These are phyloP conservation scores for Minunthozetes semirufus DNA, from an alignment of 2,888 invertebrate species.

Conservation along the genomic window DNA sequence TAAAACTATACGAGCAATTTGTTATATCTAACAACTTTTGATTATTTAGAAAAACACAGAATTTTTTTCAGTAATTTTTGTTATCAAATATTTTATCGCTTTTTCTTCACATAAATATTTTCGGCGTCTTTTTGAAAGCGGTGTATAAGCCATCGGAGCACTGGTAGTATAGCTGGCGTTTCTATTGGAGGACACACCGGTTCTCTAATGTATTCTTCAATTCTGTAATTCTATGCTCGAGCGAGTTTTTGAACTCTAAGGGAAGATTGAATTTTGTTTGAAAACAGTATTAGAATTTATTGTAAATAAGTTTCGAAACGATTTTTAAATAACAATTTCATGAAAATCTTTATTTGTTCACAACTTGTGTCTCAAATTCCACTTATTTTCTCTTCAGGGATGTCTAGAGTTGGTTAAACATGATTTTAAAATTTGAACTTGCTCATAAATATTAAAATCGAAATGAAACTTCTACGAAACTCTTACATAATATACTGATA, in stretches of 20 bases:
- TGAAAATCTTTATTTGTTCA: not conserved
- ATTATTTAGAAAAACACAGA: not conserved
- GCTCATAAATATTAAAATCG: no score
- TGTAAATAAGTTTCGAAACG: not conserved
- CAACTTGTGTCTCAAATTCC: no score
- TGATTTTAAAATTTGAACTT: no score
- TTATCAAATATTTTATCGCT: not conserved
- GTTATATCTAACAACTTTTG: no score
- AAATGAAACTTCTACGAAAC: no score
- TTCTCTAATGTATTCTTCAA: constrained; percentile 92
- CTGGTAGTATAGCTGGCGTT: not conserved
- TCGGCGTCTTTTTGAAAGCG: not conserved
- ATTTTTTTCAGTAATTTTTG: not conserved
- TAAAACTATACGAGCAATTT: no score
- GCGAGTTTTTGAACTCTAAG: constrained; percentile 92
- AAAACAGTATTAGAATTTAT: not conserved
- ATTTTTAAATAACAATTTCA: no score
- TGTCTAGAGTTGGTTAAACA: no score
- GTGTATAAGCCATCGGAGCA: not conserved
- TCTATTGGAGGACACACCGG: constrained; percentile 54
- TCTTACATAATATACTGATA: no score
- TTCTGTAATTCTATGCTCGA: constrained; percentile 94
- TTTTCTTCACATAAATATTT: not conserved
- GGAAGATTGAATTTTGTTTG: constrained; percentile 48
- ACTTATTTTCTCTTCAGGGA: no score